Conservation (phyloP, 2,797 vertebrate species). For the Catostomus latipinnis region DNA sequence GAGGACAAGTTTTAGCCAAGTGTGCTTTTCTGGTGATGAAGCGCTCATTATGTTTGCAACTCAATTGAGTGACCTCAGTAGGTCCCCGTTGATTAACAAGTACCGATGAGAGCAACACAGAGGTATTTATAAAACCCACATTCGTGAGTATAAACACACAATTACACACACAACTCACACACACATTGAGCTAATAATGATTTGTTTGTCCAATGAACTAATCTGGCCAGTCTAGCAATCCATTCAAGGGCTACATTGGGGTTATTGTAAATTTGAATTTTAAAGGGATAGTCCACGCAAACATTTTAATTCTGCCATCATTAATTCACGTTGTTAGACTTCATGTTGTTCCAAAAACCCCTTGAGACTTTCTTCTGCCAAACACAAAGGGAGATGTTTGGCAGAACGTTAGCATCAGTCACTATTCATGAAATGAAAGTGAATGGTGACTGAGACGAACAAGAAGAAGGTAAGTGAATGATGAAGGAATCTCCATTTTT, state of each 20-base stretch:
- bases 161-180: neutral
- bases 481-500: no score
- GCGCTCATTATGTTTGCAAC: conserved; percentile 49
- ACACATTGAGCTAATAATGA: conserved; percentile 10
- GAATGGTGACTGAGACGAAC: no score
- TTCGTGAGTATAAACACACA: conserved; percentile 46
- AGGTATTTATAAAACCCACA: conserved; percentile 46
- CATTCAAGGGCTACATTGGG: neutral
- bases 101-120: conserved; percentile 12
- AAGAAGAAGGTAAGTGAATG: no score
- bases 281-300: no score
- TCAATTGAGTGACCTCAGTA: conserved; percentile 55
- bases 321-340: no score
- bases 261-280: no score
- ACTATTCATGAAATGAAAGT: no score
- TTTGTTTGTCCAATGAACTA: neutral
- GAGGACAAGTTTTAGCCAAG: conserved; percentile 42
- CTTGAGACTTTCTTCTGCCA: no score
- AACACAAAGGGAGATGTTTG: no score
- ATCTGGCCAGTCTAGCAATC: neutral
- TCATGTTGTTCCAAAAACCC: no score
- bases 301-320: no score
- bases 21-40: conserved; percentile 36
- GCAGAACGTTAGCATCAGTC: no score
- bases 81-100: conserved; percentile 54